Base-by-base conservation (phyloP, 2,797 vertebrate genomes). In the Australoheros facetus region DNA sequence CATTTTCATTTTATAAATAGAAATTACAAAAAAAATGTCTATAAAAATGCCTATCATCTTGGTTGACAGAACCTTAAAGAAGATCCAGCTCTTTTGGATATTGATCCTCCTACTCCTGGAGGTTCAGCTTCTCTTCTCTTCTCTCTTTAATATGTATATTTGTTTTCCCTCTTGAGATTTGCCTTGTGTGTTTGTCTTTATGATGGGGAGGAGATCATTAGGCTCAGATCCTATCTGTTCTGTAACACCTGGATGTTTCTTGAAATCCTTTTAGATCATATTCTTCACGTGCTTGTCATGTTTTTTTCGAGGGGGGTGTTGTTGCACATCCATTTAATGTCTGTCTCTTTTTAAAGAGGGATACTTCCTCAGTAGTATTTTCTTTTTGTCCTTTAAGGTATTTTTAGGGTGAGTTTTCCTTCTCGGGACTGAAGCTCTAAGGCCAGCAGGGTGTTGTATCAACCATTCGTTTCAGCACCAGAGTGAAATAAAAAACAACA, bases 191-290 rank as follows among this genome's bases (percentile, higher is more conserved):
- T 75, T 55, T 75, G 55, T 69, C 19, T 60, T 64, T 39, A 73
- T 42, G 16, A 42, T 73, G 54, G 53, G 56, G 54, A 57, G 70
- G 60, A 78, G 28, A 16, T 48, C 17, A 10, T 37, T 39, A 74
- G 75, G 42, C 21, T 80, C 58, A 37, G 45, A 30, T 74, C 60
- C 55, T 56, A 48, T 72, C 57, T 62, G 17, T 74, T 69, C 39
- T 56, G 58, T 28, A 62, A 76, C 66, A 76, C 66, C 73, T 76
- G 79, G 66, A 72, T 56, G 58, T 56, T 77, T 55, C 12, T 48
- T n/a, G 32, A 62, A 39, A 12, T 56, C 45, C 45, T 37, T n/a
- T 16, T 37, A 30, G 73, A 76, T 62, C 57, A n/a, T 56, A 53
- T 80, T 58, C 69, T 56, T 51, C 10, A n/a, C 56, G 48, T 19